These are phyloP conservation scores for Palythoa grandis DNA, from an alignment of 92 coral and sea anemone species.

Conservation along the genomic window DNA sequence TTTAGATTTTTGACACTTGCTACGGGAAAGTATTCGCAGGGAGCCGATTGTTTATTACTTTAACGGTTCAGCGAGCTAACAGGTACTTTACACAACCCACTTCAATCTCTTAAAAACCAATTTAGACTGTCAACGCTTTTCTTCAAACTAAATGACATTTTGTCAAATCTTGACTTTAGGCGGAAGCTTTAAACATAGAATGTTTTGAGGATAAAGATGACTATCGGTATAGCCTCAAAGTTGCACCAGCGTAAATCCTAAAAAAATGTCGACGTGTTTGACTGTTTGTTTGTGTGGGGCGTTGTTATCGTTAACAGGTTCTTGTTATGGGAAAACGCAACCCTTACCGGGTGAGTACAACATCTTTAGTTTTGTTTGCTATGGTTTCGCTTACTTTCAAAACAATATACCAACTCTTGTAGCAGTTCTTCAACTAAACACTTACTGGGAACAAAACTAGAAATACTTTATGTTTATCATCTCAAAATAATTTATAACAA, in stretches of 20 bases:
- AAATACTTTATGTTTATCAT: background rate
- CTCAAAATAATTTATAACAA: background rate
- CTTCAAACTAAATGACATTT: background rate
- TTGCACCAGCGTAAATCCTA: background rate
- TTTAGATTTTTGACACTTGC: background rate
- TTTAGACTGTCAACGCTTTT: background rate
- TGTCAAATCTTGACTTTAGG: conserved; percentile 1
- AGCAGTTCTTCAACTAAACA: background rate
- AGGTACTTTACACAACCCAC: background rate
- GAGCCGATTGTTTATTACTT: background rate
- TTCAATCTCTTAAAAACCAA: background rate
- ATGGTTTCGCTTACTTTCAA: background rate
- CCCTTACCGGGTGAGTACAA: background rate
- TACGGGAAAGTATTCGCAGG: background rate
- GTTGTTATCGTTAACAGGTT: background rate
- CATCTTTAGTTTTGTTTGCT: background rate
- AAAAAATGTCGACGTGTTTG: background rate
- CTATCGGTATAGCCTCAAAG: background rate
- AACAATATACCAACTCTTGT: background rate
- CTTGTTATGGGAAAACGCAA: background rate
- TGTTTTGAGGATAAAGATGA: background rate
- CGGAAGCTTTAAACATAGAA: background rate
- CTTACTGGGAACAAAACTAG: background rate
- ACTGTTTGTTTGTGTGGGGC: background rate
- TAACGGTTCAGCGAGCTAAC: background rate